Conservation (phyloP, 1,140 invertebrate genomes). For the Aphaenogaster floridana region DNA sequence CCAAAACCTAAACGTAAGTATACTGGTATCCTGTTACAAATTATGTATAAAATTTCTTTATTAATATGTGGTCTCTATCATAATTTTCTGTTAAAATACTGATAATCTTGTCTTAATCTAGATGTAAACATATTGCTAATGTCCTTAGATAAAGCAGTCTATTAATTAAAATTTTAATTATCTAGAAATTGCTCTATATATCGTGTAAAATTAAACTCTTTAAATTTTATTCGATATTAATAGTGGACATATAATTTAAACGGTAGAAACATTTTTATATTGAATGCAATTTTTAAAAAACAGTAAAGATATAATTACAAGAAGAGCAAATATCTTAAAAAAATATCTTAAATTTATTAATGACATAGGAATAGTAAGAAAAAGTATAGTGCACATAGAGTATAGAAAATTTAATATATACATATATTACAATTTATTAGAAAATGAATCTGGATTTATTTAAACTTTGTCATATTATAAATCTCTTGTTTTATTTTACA, state of each 20-base stretch:
- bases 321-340: not conserved
- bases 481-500: slow-evolving; percentile 10
- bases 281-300: not conserved
- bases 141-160: slow-evolving; percentile 60
- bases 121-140: slow-evolving; percentile 57
- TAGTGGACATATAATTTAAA: not conserved
- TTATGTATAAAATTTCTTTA: slow-evolving; percentile 63
- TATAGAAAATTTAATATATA: not conserved
- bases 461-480: not conserved
- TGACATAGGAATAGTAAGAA: not conserved
- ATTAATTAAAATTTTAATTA: slow-evolving; percentile 29
- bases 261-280: not conserved
- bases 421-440: slow-evolving; percentile 11
- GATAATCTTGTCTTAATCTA: slow-evolving; percentile 47
- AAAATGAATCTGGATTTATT: not conserved
- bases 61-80: slow-evolving; percentile 53
- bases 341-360: not conserved
- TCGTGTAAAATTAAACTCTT: not conserved
- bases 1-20: slow-evolving; percentile 96
- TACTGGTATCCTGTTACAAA: slow-evolving; percentile 67
- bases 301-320: not conserved
- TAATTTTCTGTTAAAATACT: slow-evolving; percentile 51
- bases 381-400: not conserved
- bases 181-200: not conserved
- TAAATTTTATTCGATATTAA: not conserved